Base-by-base conservation (phyloP, 1,140 invertebrate species). In the Drosophila malerkotliana region DNA sequence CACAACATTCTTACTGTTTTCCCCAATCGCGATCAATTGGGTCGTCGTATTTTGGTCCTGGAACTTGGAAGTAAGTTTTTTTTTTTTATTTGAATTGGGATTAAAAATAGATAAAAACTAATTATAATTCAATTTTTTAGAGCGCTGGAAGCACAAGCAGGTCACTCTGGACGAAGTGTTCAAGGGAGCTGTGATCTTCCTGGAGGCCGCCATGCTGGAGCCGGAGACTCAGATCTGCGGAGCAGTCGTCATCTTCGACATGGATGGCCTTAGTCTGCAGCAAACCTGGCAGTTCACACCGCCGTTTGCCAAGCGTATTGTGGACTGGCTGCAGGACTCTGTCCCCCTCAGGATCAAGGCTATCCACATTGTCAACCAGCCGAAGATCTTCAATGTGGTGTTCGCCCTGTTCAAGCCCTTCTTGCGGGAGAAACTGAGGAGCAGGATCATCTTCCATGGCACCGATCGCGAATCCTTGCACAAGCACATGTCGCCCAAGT, bases 341-440 rank as follows among this genome's bases (percentile, higher is more conserved):
- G 94, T 97, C 53, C 96, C 97, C 0, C 91, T 96, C 4, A 94
- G 97, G 77, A 92, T 98, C 26, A 98, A 98, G 92, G 96, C 95
- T 49, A 94, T 98, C 47, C 97, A 98, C 81, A 95, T 98, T 54
- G 93, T 98, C 2, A 97, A 98, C 91, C 97, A 98, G 91, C 97
- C 97, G 0, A 96, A 95, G 74, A 93, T 98, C 49, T 98, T 98
- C 92, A 97, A 97, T 83, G 95, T 97, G 92, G 95, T 98, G 1
- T 98, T 97, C 91, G 93, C 95, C 8, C 93, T 98, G 9, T 96
- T 98, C 91, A 98, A 97, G 90, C 97, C 96, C 5, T 97, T 98
- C 92, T 92, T 98, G 0, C 93, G 94, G 41, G 95, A 96, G 73
- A 97, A 97, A 79, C 92, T 97, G 15, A 94, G 94, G 52, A 94